Base-by-base conservation (phyloP, 1,140 invertebrate species). In the Brachionus rubens region DNA sequence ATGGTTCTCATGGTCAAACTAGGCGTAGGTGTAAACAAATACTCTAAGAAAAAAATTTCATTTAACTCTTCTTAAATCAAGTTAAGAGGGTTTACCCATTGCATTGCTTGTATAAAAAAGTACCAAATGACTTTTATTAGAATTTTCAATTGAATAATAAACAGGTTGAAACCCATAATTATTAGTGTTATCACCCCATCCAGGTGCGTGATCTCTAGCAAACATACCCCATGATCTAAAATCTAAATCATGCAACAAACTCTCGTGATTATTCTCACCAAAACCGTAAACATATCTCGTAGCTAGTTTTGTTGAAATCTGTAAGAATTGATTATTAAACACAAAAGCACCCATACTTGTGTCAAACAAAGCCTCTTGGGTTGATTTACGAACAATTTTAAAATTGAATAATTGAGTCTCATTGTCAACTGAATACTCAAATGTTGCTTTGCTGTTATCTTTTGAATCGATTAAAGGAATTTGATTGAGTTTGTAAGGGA, bases 131-230 rank as follows among this genome's bases (percentile, higher is more conserved):
- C 85, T 82, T 56, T 84, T 85, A 19, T 83, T 84, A 56, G 85
- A 81, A 14, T 86, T 79, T 79, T 88, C 87, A 12, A 88, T 59
- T n/a, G 82, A 82, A 80, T 93, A 81, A 80, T 91, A 92, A 84
- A 92, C 92, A 1, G 92, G 72, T 30, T 76, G 72, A 54, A 48
- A 54, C 5, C 72, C 72, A 21, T 76, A 76, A 10, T 47, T 47
- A 43, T 76, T 76, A 9, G 16, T 16, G 21, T 76, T 76, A 19
- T 54, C 68, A 12, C 46, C 54, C 54, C 54, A 62, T 1, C 72
- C 72, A 16, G 72, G 72, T 33, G 48, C 54, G 28, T 62, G 41
- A 48, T 67, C 75, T 19, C 52, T 30, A 10, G 54, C 54, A 43
- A 76, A 76, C 26, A 76, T 48, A 9, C 75, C 75, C 75, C 75